These are phyloP conservation scores for Caenorhabditis latens DNA, from an alignment of 1,140 invertebrate genomes.

Conservation along the genomic window DNA sequence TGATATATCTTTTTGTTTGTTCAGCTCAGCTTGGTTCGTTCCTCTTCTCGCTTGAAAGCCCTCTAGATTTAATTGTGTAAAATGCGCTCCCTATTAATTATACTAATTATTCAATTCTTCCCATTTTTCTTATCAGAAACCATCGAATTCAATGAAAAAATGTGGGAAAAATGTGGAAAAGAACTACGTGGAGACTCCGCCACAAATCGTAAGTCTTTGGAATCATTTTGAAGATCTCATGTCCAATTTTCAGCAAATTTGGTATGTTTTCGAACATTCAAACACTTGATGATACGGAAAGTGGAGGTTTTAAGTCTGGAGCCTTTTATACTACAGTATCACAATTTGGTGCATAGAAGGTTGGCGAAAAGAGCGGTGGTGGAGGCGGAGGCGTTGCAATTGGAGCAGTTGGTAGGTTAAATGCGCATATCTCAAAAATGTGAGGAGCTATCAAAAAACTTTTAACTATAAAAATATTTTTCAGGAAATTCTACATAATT, in stretches of 20 bases:
- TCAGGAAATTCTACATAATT: too few species aligned
- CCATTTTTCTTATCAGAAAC: neutral
- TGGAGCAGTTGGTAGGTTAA: conserved; percentile 11
- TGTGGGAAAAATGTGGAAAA: conserved; percentile 58
- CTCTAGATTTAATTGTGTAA: too few species aligned
- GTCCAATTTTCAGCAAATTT: neutral
- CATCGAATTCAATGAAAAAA: conserved; percentile 17
- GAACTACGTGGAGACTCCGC: neutral
- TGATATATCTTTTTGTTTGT: conserved; percentile 35
- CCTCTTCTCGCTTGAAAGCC: too few species aligned
- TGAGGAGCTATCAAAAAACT: too few species aligned
- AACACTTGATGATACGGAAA: conserved; percentile 48
- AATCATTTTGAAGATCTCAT: neutral
- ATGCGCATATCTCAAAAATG: too few species aligned
- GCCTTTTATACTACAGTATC: conserved; percentile 37
- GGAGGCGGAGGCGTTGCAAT: conserved; percentile 15
- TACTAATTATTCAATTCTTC: too few species aligned
- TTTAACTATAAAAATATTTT: neutral
- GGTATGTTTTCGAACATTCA: neutral
- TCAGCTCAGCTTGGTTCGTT: too few species aligned
- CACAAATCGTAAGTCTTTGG: neutral
- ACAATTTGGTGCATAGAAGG: conserved; percentile 4
- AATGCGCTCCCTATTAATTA: too few species aligned
- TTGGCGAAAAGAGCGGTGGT: neutral
- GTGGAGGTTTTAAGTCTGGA: conserved; percentile 60